phyloP scores from a whole-genome alignment of 2,113 vertebrate species.

The Ctenodactylus gundi region DNA sequence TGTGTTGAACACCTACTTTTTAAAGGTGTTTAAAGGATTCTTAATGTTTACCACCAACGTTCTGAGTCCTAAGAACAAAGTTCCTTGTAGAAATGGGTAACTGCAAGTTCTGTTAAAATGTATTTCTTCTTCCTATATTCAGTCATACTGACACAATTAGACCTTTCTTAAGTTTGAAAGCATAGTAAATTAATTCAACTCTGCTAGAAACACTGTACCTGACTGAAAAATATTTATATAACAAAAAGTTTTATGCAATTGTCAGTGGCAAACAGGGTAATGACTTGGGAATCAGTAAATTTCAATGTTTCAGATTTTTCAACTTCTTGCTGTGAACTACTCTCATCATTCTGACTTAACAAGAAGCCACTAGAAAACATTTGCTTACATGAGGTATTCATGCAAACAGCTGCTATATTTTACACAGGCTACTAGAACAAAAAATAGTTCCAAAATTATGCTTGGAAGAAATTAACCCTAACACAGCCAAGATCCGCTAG shows the following conservation, averaged over 20 bases:
- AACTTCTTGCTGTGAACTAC: not conserved
- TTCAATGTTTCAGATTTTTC: not conserved
- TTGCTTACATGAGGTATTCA: not conserved
- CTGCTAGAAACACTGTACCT: not conserved
- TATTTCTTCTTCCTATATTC: not conserved
- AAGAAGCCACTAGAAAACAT: not conserved
- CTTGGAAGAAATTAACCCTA: not conserved
- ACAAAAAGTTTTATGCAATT: not conserved
- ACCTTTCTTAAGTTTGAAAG: not conserved
- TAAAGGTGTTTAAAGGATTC: not conserved
- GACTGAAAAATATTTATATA: not conserved
- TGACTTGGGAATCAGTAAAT: not conserved
- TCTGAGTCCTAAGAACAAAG: not conserved
- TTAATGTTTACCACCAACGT: not conserved
- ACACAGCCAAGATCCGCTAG: not conserved
- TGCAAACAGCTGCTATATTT: not conserved
- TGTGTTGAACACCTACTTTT: not conserved
- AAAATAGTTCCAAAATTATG: not conserved
- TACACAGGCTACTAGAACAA: not conserved
- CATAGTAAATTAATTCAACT: not conserved
- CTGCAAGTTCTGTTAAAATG: not conserved
- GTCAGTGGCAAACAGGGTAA: not conserved
- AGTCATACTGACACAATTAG: not conserved
- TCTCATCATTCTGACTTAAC: not conserved
- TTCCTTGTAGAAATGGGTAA: not conserved